A percentile compares a stretch with the other conserved stretches of the same genome.
Conservation (phyloP, 1,140 invertebrate species). For the Papilio xuthus region DNA sequence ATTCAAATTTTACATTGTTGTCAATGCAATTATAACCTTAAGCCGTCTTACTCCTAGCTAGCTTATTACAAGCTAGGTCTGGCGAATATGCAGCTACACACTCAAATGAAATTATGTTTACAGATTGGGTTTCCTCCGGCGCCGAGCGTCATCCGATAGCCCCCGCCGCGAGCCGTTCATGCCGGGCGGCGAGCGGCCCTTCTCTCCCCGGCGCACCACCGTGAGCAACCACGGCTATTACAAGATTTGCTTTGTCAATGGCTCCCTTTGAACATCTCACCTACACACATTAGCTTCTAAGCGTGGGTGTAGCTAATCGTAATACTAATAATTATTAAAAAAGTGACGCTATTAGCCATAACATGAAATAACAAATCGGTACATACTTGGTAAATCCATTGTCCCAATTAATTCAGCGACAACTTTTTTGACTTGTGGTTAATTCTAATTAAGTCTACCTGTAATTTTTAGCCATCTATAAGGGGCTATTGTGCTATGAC, state of each 20-base stretch:
- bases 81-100: not conserved
- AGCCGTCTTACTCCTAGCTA: too few relatives aligned
- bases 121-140: constrained; percentile 80
- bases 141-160: constrained; percentile 80
- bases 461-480: not conserved
- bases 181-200: constrained; percentile 61
- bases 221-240: constrained; percentile 81
- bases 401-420: too few relatives aligned
- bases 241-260: constrained; percentile 83
- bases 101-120: constrained; percentile 17
- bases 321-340: not conserved
- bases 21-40: too few relatives aligned
- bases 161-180: constrained; percentile 75
- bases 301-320: constrained; percentile 5
- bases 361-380: not conserved
- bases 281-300: constrained; percentile 53
- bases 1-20: too few relatives aligned
- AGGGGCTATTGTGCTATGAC: not conserved
- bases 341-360: not conserved
- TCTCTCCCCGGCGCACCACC: constrained; percentile 75
- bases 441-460: not conserved
- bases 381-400: not conserved
- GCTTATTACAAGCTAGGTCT: too few relatives aligned
- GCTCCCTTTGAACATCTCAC: constrained; percentile 73
- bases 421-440: not conserved